phyloP scores from a whole-genome alignment of 2,113 vertebrate species.

The Plectropomus leopardus region DNA sequence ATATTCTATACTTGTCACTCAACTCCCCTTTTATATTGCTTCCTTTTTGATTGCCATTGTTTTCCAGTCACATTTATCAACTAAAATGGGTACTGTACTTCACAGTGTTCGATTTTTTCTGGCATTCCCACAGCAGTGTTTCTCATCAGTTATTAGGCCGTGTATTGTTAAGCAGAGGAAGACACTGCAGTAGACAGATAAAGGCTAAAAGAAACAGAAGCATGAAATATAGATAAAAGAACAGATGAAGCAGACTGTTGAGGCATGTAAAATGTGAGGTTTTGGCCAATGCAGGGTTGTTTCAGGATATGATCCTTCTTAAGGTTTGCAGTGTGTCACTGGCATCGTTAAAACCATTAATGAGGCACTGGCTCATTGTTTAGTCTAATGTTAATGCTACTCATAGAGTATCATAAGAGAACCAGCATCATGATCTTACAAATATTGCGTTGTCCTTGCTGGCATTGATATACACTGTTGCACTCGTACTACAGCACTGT shows the following conservation, averaged over 20 bases:
- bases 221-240: slow-evolving; percentile 41
- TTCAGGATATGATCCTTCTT: slow-evolving; percentile 5
- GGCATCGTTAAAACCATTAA: slow-evolving; percentile 21
- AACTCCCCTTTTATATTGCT: not conserved
- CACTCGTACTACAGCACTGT: slow-evolving; percentile 11
- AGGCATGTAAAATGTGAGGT: slow-evolving; percentile 7
- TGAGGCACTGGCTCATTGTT: slow-evolving; percentile 10
- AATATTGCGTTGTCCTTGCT: slow-evolving; percentile 24
- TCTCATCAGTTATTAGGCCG: slow-evolving; percentile 22
- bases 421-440: slow-evolving; percentile 5
- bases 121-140: slow-evolving; percentile 5
- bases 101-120: slow-evolving; percentile 34
- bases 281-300: slow-evolving; percentile 10
- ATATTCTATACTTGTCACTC: not conserved
- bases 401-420: slow-evolving; percentile 13
- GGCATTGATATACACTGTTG: slow-evolving; percentile 37
- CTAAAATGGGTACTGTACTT: slow-evolving; percentile 9
- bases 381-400: not conserved
- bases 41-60: slow-evolving; percentile 24
- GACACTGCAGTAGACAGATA: slow-evolving; percentile 25
- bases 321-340: slow-evolving; percentile 20
- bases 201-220: slow-evolving; percentile 23
- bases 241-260: slow-evolving; percentile 13
- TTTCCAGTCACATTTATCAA: slow-evolving; percentile 16
- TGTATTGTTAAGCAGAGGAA: slow-evolving; percentile 24